Evolutionary conservation across 2,113 vertebrate genomes (phyloP), one percentile per base, ranked within the genome.

Genomic region (Syrrhaptes paradoxus): DNA sequence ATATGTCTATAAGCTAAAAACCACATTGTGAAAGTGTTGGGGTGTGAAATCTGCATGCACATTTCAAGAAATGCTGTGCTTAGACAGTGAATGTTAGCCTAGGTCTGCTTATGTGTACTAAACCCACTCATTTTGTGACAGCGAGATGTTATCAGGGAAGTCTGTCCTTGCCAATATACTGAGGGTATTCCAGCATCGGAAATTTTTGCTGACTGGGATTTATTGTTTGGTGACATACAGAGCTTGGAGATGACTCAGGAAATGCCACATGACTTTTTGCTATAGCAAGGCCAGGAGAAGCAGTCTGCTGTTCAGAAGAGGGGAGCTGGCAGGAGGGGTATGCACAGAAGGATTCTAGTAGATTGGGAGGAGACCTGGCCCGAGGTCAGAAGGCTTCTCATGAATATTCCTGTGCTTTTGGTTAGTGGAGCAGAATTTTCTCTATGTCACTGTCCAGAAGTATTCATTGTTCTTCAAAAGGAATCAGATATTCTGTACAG

Each of bases 181-280:
- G 8, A 85, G 5, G 8, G 9, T 54, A 76, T 82, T 61, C 36
- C 46, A 75, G 36, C 9, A 75, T 48, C 7, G 72, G 65, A 87
- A 87, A 52, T 54, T 83, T 74, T 38, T 67, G 57, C 74, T 93
- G 85, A 41, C 49, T 25, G 43, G 15, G 7, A n/a, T 79, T 79
- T 73, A 61, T 72, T 46, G 2, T 32, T 70, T 2, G 1, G 48
- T 59, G 57, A 68, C 0, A 0, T 45, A 19, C 1, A 2, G 45
- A 75, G 18, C 21, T 78, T 91, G 81, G 62, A 79, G 10, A n/a
- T 28, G 21, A 85, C 31, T 85, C 67, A 85, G 41, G 26, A 79
- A 79, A 48, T 21, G 10, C 9, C 45, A 63, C 34, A 34, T 16
- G 13, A 16, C 15, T 89, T 65, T 36, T 77, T 85, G 31, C 25